Conservation (phyloP, 2,797 vertebrate species). For the Cichlasoma orientale region DNA sequence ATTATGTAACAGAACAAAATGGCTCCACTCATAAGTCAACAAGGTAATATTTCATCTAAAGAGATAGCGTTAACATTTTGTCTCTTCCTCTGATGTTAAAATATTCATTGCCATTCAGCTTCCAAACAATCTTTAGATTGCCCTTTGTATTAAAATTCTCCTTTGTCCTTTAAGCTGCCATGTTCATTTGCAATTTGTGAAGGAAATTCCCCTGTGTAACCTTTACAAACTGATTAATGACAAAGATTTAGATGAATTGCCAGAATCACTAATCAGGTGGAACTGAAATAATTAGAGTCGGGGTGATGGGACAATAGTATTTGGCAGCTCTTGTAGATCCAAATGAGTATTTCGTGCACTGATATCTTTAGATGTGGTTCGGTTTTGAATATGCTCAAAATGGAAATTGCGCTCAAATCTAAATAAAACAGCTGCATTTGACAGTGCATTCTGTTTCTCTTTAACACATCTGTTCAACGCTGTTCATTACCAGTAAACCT, state of each 20-base stretch:
- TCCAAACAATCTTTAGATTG: conserved; percentile 73
- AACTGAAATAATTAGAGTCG: conserved; percentile 57
- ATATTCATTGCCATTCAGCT: conserved; percentile 72
- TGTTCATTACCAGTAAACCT: conserved; percentile 50
- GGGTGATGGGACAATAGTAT: conserved; percentile 31
- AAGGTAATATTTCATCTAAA: conserved; percentile 69
- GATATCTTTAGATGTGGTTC: conserved; percentile 26
- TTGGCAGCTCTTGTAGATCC: conserved; percentile 25
- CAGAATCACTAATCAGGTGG: conserved; percentile 68
- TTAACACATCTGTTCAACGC: conserved; percentile 14
- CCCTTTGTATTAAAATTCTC: conserved; percentile 64
- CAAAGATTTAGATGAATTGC: conserved; percentile 67
- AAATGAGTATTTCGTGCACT: conserved; percentile 13
- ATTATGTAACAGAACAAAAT: conserved; percentile 70
- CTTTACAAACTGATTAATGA: conserved; percentile 75
- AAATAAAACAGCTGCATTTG: conserved; percentile 15
- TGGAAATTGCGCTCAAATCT: neutral
- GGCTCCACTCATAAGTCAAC: conserved; percentile 66
- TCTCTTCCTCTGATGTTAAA: conserved; percentile 54
- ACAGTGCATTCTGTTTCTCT: neutral
- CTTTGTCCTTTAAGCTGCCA: conserved; percentile 71
- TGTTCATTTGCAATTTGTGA: conserved; percentile 69
- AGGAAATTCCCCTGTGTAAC: conserved; percentile 63
- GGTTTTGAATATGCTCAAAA: conserved; percentile 1
- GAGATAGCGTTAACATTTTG: conserved; percentile 72